Base-by-base conservation (phyloP, 2,113 vertebrate genomes). In the Ursus arctos region DNA sequence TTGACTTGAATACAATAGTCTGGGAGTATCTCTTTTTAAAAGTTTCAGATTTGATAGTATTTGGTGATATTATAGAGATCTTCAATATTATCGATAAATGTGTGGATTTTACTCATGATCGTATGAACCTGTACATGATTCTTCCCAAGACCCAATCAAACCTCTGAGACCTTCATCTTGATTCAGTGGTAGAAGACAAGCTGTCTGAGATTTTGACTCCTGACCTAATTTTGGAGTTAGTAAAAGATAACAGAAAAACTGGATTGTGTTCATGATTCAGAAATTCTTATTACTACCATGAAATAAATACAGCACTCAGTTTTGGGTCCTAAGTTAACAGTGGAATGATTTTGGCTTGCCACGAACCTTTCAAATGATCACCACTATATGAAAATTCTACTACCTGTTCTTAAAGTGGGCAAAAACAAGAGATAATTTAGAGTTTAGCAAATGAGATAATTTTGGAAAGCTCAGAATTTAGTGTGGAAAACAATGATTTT, bases 161-260 rank as follows among this genome's bases (percentile, higher is more conserved):
- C 14, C 74, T 92, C 43, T 57, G 57, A 65, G 40, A 55, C 22
- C 9, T 12, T 86, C 15, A 57, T 86, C 6, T 22, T 95, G 72
- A 94, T 28, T 3, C 19, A 79, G 6, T 33, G 49, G 71, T 28
- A 84, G 55, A 72, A 85, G 26, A 33, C 36, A 82, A 61, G 53
- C 10, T 83, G 31, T 61, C 63, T 80, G 79, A 82, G n/a, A 55
- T 59, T 69, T n/a, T 69, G 91, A 74, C 9, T 90, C 36, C 49
- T 55, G 21, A 84, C 6, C 36, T 69, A 53, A 76, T 88, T 89
- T 24, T 88, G n/a, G 67, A 96, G 74, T 49, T 93, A 47, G 7
- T 69, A 18, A 93, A 84, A 95, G 51, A 51, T 7, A 49, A 84
- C 36, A 72, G 36, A 72, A 97, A 88, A 96, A 84, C 2, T 51